Evolutionary conservation across 2,113 vertebrate genomes (phyloP), one percentile per base, ranked within the genome.

Genomic region (Nesoenas mayeri): DNA sequence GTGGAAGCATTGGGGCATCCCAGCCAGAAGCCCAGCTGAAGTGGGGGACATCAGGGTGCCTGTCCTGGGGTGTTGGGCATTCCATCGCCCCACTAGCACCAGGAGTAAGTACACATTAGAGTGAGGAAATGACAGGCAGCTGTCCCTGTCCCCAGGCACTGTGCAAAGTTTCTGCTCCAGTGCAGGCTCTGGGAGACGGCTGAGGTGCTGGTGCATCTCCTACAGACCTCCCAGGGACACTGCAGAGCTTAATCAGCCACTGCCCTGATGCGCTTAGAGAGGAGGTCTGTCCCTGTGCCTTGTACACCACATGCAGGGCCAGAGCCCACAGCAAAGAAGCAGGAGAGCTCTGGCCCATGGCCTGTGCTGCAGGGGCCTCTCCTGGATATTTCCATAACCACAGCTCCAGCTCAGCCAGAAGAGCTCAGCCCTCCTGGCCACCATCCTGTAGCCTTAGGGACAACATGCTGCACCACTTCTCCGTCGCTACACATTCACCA

Each of bases 151-250:
- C 62, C 3, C 0, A 32, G 53, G 53, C 3, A 10, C 53, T 10
- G 32, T 5, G 15, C 25, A 65, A 69, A 48, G 54, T 38, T 72
- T 57, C 48, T 3, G 8, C 28, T 42, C 75, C 6, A 40, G 48
- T 20, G 18, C 71, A 81, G 79, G 61, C 58, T 51, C 54, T 38
- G 57, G 56, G 44, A 83, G 54, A 69, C 14, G 21, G 72, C 58
- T 79, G 42, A 0, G 1, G 12, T 0, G 1, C 32, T 86, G 75
- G 29, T 1, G 0, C 21, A 44, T 67, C 65, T 84, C 74, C 66
- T 32, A 11, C 34, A 6, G 6, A 88, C 54, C 40, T 91, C 86
- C 26, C 58, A 89, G 19, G 17, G 38, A 80, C 19, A 17, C 19
- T 14, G 20, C 42, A 53, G 85, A 95, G 56, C 57, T 85, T 72